These are phyloP conservation scores for Hololepta plana DNA, from an alignment of 2,888 invertebrate species.

Conservation along the genomic window DNA sequence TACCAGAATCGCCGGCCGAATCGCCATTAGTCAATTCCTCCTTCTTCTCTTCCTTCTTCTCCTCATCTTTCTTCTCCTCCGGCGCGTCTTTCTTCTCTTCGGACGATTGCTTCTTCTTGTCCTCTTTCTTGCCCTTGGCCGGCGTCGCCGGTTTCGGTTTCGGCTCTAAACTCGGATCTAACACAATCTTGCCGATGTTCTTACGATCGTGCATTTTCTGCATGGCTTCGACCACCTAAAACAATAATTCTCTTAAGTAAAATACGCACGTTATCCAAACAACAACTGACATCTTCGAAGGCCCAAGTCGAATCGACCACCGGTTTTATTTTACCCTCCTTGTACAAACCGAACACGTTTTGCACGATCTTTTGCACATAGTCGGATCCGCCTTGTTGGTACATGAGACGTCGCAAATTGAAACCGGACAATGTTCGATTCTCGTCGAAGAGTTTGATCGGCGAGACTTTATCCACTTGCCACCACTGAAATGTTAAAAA, in stretches of 20 bases:
- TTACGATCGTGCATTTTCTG: constrained; percentile 85
- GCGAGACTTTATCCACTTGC: constrained; percentile 83
- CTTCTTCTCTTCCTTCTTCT: constrained; percentile 24
- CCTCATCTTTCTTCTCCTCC: constrained; percentile 24
- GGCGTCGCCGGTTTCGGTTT: constrained; percentile 66
- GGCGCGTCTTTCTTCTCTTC: constrained; percentile 44
- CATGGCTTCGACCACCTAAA: constrained; percentile 71
- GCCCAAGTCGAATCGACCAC: constrained; percentile 75
- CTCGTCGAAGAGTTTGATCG: constrained; percentile 75
- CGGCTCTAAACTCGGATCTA: constrained; percentile 64
- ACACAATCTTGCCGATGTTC: constrained; percentile 73
- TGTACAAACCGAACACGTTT: constrained; percentile 57
- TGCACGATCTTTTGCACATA: constrained; percentile 54
- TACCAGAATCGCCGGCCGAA: constrained; percentile 30
- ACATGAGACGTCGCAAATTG: constrained; percentile 67
- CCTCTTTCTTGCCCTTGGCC: constrained; percentile 53
- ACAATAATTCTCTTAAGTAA: constrained; percentile 4
- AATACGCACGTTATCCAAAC: constrained; percentile 2
- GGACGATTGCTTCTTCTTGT: constrained; percentile 52
- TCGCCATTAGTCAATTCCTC: constrained; percentile 32
- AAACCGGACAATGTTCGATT: constrained; percentile 71
- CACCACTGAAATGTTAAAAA: constrained; percentile 48
- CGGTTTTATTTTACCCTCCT: constrained; percentile 62
- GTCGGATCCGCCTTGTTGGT: constrained; percentile 54
- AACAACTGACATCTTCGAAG: constrained; percentile 56